Evolutionary conservation across 2,113 vertebrate genomes (phyloP), one percentile per base, ranked within the genome.

Genomic region (Lepus timidus): DNA sequence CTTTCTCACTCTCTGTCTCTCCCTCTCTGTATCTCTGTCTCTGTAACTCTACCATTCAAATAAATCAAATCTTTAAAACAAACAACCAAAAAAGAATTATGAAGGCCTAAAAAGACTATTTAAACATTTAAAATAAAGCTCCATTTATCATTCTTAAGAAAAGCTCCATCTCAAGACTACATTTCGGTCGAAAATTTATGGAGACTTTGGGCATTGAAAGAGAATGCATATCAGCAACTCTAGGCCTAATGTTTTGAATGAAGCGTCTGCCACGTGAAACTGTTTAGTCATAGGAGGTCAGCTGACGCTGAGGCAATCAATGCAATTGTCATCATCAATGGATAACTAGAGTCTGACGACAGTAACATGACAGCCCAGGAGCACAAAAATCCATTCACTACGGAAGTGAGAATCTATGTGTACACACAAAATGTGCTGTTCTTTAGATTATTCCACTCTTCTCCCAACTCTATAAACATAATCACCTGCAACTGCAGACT

Each of bases 241-340:
- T 58, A 88, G n/a, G 27, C 70, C 68, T 94, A 76, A 58, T 58
- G 49, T 90, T 93, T 78, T 95, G 29, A 94, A 91, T 65, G 76
- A 91, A 87, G 51, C 76, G 29, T 87, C 70, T 93, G 76, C 71
- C 61, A 22, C 64, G 64, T 70, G 83, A 87, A 87, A 31, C 91
- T 64, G 80, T 64, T 95, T 90, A 96, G 78, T 96, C 95, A 85
- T 2, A 89, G 90, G 33, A 65, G 76, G 58, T 95, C 90, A 93
- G 84, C 85, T 94, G 95, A 96, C 78, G 49, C 81, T 87, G 61
- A 95, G 73, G 80, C 76, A 91, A 82, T 93, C 96, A 95, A 90
- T 85, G 58, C 25, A 90, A 84, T 64, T 95, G 94, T 93, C 85
- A 93, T 96, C 80, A 84, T 94, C 97, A 95, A 36, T 70, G 67